Base-by-base conservation (phyloP, 2,888 invertebrate genomes). In the Diloba caeruleocephala region DNA sequence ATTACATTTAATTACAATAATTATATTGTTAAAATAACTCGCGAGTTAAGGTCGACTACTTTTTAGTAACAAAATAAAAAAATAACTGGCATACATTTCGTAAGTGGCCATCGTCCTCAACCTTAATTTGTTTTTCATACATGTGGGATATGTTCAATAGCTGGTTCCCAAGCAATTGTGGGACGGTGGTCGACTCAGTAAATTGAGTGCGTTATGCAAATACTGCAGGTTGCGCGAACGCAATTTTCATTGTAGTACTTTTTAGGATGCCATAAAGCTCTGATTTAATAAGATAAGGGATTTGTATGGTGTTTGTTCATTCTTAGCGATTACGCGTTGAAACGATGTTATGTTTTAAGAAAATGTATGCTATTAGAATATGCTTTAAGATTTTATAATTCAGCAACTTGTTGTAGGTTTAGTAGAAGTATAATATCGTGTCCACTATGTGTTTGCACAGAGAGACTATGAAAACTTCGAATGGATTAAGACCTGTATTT, bases 101-200 rank as follows among this genome's bases (percentile, higher is more conserved):
- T 64, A 79, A 78, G 50, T 70, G 44, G 64, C 43, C 42, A 45
- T 36, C 61, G 86, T 81, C 86, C 87, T 88, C 78, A 78, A 82
- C 87, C 86, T 84, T 87, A 87, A 86, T 88, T 80, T 59, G 44
- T 55, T 58, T 54, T 50, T 59, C 52, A 45, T 61, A 68, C 36
- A 59, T 64, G 64, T 71, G 53, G 59, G 66, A 69, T 64, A 64
- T 43, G 31, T 46, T 52, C 50, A 44, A 53, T 59, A 32, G 54
- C 29, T 36, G 29, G 45, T 36, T 54, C 56, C 45, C 49, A 60
- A 63, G 76, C 74, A 76, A 82, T 79, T 58, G 65, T 44, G 13
- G 34, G 45, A 46, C 45, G 33, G 49, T 55, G 15, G 31, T 15
- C 52, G 39, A 51, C 38, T 51, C 48, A 57, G 59, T 54, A 76